Conservation (phyloP, 2,113 vertebrate species). For the Clarias magur region DNA sequence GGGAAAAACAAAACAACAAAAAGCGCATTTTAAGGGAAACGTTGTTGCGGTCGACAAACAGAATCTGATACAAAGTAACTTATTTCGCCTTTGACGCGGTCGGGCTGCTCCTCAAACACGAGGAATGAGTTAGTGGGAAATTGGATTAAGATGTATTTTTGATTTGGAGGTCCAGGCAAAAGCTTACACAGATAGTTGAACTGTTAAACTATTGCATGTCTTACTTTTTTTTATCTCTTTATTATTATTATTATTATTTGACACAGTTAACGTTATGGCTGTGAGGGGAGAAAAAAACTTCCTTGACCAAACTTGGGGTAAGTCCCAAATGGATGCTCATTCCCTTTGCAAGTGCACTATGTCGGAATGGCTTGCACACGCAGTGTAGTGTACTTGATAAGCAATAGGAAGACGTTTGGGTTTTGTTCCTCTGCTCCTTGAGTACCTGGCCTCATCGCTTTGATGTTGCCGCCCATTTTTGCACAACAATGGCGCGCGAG, state of each 20-base stretch:
- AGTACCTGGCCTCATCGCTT: constrained; percentile 17
- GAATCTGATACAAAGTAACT: neutral
- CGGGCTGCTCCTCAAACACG: neutral
- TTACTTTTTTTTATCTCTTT: neutral
- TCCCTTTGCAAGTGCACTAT: constrained; percentile 9
- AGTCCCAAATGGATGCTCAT: neutral
- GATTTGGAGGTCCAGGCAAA: neutral
- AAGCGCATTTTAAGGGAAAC: neutral
- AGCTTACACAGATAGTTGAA: neutral
- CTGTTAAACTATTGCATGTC: neutral
- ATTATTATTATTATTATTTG: no score
- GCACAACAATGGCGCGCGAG: constrained; percentile 35
- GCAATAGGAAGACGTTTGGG: neutral
- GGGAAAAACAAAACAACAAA: neutral
- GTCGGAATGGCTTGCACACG: neutral
- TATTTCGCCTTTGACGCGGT: neutral
- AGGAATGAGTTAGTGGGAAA: neutral
- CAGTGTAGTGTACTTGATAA: neutral
- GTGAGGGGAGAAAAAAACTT: neutral
- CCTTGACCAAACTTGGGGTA: neutral
- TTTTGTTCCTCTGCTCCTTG: neutral
- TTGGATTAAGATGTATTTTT: neutral
- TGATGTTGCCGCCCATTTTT: constrained; percentile 35
- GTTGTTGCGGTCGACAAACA: neutral
- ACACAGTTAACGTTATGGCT: neutral